A percentile compares a stretch with the other conserved stretches of the same genome.
phyloP scores from a whole-genome alignment of 2,888 invertebrate genomes.

The Catocala sponsa region DNA sequence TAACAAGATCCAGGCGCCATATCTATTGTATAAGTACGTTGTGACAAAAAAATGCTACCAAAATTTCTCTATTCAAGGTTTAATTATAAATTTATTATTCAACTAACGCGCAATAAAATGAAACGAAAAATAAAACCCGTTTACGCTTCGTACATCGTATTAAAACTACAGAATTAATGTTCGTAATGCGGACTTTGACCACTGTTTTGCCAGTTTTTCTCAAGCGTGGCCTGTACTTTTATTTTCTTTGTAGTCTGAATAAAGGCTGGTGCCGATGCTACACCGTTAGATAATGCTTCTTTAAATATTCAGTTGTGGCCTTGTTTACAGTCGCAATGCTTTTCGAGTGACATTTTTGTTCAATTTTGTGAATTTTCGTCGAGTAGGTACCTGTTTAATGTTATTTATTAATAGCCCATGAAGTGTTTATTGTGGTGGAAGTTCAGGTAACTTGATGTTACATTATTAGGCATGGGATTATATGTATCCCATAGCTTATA shows the following conservation, averaged over 20 bases:
- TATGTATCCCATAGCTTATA: no score
- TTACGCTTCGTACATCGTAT: conserved; percentile 36
- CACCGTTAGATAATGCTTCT: conserved; percentile 53
- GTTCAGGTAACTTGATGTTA: no score
- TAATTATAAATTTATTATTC: conserved; percentile 38
- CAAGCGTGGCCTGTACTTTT: conserved; percentile 53
- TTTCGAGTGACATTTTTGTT: no score
- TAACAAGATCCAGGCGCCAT: conserved; percentile 2
- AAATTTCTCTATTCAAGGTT: conserved; percentile 22
- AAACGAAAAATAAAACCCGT: conserved; percentile 31
- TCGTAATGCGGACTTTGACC: conserved; percentile 56
- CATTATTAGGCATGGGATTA: no score
- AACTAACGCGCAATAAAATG: conserved; percentile 27
- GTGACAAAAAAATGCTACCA: conserved; percentile 2
- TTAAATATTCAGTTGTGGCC: conserved; percentile 43
- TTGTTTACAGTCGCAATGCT: not conserved
- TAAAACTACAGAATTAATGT: conserved; percentile 48
- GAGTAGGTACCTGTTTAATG: not conserved
- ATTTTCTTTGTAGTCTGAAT: conserved; percentile 60
- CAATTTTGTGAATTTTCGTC: not conserved
- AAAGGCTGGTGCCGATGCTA: conserved; percentile 60
- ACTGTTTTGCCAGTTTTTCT: conserved; percentile 50
- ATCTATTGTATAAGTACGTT: conserved; percentile 1
- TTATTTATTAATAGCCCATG: not conserved
- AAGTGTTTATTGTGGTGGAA: no score